Percentiles rank a stretch among this genome's conserved stretches.
These are phyloP conservation scores for Fistularia tabacaria DNA, from an alignment of 2,797 vertebrate species.

Conservation along the genomic window DNA sequence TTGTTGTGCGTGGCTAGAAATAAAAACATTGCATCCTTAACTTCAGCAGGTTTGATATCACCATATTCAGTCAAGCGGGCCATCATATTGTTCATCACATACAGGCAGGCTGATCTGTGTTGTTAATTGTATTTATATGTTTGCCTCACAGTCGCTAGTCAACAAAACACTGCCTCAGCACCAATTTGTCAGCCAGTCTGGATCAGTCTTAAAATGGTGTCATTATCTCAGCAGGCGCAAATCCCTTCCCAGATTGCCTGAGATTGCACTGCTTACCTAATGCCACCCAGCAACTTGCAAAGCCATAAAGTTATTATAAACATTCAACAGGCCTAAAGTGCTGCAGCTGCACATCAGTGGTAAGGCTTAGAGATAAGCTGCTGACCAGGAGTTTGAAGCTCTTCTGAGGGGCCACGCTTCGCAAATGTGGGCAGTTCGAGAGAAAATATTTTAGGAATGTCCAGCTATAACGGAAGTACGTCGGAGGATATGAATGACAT, in stretches of 20 bases:
- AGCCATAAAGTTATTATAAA: slow-evolving; percentile 46
- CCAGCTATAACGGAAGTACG: too few relatives aligned
- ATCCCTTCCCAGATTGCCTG: slow-evolving; percentile 49
- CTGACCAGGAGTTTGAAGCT: slow-evolving; percentile 38
- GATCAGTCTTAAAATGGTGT: slow-evolving; percentile 53
- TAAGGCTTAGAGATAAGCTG: slow-evolving; percentile 17
- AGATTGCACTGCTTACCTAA: slow-evolving; percentile 45
- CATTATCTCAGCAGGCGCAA: slow-evolving; percentile 61
- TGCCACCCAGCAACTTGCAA: slow-evolving; percentile 39
- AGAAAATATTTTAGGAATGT: too few relatives aligned
- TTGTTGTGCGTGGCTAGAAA: slow-evolving; percentile 52
- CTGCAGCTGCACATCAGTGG: slow-evolving; percentile 17
- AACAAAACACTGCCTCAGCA: slow-evolving; percentile 50
- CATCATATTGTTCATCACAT: slow-evolving; percentile 23
- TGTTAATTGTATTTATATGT: slow-evolving; percentile 28
- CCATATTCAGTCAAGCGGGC: slow-evolving; percentile 17
- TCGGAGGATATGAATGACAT: too few relatives aligned
- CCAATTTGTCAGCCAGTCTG: slow-evolving; percentile 55
- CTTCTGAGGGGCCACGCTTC: not conserved
- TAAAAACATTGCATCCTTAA: slow-evolving; percentile 34
- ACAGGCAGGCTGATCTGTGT: slow-evolving; percentile 5
- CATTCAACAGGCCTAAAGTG: slow-evolving; percentile 43
- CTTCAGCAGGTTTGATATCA: slow-evolving; percentile 27
- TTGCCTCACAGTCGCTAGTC: slow-evolving; percentile 31
- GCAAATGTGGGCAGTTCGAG: too few relatives aligned